These are phyloP conservation scores for Cyanoramphus novaezelandiae DNA, from an alignment of 2,113 vertebrate species.

Conservation along the genomic window DNA sequence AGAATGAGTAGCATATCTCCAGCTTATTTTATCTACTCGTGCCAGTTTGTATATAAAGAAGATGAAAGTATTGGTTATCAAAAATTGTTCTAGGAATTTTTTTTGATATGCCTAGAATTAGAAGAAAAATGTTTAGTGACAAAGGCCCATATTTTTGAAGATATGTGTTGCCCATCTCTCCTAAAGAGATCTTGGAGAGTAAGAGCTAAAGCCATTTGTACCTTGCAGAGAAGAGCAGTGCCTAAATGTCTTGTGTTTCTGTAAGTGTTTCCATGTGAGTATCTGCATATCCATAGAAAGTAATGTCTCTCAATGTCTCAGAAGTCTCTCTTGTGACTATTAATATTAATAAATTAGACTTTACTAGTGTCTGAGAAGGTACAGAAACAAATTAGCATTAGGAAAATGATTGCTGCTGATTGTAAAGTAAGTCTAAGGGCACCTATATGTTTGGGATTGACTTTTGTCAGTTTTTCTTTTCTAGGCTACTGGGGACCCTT, in stretches of 20 bases:
- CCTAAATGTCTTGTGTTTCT: not conserved
- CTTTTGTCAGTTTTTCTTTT: not conserved
- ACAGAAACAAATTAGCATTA: not conserved
- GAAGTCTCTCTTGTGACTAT: not conserved
- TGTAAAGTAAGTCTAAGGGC: not conserved
- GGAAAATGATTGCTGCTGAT: not conserved
- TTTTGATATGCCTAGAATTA: not conserved
- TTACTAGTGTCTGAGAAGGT: not conserved
- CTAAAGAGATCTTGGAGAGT: not conserved
- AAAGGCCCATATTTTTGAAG: not conserved
- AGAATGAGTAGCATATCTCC: not conserved
- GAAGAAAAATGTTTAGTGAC: not conserved
- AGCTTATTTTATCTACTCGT: not conserved
- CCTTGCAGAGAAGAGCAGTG: not conserved
- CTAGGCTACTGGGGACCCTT: slow-evolving; percentile 95
- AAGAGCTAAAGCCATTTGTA: not conserved
- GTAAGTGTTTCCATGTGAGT: not conserved
- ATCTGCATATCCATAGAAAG: not conserved
- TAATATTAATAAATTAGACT: not conserved
- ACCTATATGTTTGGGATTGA: not conserved
- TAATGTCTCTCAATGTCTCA: not conserved
- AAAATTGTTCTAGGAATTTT: not conserved
- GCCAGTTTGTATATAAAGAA: not conserved
- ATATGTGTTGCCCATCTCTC: not conserved
- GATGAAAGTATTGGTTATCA: not conserved